These are phyloP conservation scores for Nephrotoma guestfalica DNA, from an alignment of 2,888 invertebrate species.

Conservation along the genomic window DNA sequence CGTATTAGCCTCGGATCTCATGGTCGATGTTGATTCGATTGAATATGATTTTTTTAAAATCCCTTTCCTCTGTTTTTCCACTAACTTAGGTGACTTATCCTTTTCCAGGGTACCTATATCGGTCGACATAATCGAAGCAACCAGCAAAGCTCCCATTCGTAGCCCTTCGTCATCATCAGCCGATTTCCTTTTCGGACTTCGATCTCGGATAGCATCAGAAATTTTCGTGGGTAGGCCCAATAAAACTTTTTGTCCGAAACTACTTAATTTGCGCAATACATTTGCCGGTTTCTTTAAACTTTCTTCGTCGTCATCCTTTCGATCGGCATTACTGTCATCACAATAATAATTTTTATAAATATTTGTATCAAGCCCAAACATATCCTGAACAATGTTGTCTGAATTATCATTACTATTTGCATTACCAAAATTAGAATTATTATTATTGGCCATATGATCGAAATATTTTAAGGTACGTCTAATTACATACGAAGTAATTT, in stretches of 20 bases:
- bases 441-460: slow-evolving; percentile 42
- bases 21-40: neutral
- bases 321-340: neutral
- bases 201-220: neutral
- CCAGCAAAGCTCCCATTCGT: slow-evolving; percentile 50
- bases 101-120: neutral
- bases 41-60: neutral
- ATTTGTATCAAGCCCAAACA: slow-evolving; percentile 16
- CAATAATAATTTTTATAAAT: neutral
- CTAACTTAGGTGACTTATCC: neutral
- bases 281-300: neutral
- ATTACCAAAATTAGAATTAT: slow-evolving; percentile 24
- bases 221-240: neutral
- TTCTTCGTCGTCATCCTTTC: neutral
- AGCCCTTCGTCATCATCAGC: slow-evolving; percentile 34
- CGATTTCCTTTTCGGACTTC: neutral
- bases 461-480: slow-evolving; percentile 36
- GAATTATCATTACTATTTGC: slow-evolving; percentile 11
- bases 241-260: neutral
- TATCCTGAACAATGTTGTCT: slow-evolving; percentile 15
- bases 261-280: neutral
- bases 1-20: neutral
- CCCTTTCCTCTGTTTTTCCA: neutral
- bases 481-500: neutral
- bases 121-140: slow-evolving; percentile 40